phyloP scores from a whole-genome alignment of 37 sponge, comb jelly and placozoan species.

The Amphimedon queenslandica region DNA sequence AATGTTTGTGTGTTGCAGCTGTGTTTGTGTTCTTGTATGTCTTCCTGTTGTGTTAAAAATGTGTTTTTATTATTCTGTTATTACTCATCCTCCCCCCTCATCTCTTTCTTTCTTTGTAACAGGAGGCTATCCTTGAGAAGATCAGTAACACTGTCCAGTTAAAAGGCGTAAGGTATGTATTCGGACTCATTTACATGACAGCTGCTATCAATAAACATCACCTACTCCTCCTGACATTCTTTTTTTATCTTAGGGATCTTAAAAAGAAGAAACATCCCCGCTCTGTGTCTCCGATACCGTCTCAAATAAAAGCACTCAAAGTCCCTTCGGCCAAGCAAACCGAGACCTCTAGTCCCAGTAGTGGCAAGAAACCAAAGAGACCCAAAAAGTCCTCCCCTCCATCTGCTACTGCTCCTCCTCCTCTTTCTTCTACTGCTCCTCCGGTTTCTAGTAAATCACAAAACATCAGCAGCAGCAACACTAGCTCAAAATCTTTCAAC shows the following conservation, averaged over 20 bases:
- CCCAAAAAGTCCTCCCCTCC: background rate
- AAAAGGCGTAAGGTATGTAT: slow-evolving; percentile 51
- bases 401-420: background rate
- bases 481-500: background rate
- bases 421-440: background rate
- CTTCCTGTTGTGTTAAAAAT: too few relatives aligned
- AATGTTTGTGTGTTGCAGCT: too few relatives aligned
- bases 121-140: slow-evolving; percentile 68
- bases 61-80: too few relatives aligned
- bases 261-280: background rate
- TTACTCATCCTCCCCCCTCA: too few relatives aligned
- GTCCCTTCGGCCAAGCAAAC: background rate
- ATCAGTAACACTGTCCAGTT: slow-evolving; percentile 60
- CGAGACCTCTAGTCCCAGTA: background rate
- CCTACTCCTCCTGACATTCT: background rate
- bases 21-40: too few relatives aligned
- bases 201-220: background rate
- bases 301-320: too few relatives aligned
- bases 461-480: too few relatives aligned
- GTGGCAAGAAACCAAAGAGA: background rate
- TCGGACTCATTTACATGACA: background rate
- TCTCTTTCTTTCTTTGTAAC: too few relatives aligned
- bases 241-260: background rate
- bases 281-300: background rate
- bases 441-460: too few relatives aligned